Evolutionary conservation across 37 sponge, comb jelly and placozoan genomes (phyloP).

Genomic region (Ianthella basta): DNA sequence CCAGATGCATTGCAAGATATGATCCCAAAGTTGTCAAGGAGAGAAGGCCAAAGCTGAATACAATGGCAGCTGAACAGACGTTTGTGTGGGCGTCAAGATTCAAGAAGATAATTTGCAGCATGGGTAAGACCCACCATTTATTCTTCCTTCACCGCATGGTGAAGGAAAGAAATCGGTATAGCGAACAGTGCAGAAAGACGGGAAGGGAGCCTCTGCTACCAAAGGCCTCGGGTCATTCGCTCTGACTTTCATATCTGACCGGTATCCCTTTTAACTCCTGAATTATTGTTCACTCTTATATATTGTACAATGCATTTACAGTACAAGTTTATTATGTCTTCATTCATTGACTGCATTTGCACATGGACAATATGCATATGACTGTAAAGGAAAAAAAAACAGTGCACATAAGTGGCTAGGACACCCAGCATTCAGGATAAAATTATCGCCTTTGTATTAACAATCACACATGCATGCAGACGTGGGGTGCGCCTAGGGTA

Average conservation of each 20-base stretch:
- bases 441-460: too few species aligned
- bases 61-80: slow-evolving; percentile 49
- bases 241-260: neutral
- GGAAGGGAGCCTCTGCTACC: neutral
- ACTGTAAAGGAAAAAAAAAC: too few species aligned
- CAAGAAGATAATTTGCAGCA: slow-evolving; percentile 41
- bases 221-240: neutral
- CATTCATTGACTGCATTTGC: too few species aligned
- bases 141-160: slow-evolving; percentile 49
- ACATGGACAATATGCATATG: too few species aligned
- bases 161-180: neutral
- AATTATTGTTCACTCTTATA: too few species aligned
- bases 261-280: too few species aligned
- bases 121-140: slow-evolving; percentile 45
- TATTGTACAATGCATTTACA: too few species aligned
- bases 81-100: slow-evolving; percentile 51
- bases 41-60: neutral
- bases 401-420: too few species aligned
- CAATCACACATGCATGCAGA: too few species aligned
- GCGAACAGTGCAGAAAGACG: neutral
- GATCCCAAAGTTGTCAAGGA: slow-evolving; percentile 10
- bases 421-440: too few species aligned
- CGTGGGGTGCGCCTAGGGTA: too few species aligned
- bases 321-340: too few species aligned
- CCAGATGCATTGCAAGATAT: slow-evolving; percentile 16